Evolutionary conservation across 2,797 vertebrate species (phyloP), one percentile per base, ranked within the genome.

Genomic region (Lindbergichthys nudifrons): DNA sequence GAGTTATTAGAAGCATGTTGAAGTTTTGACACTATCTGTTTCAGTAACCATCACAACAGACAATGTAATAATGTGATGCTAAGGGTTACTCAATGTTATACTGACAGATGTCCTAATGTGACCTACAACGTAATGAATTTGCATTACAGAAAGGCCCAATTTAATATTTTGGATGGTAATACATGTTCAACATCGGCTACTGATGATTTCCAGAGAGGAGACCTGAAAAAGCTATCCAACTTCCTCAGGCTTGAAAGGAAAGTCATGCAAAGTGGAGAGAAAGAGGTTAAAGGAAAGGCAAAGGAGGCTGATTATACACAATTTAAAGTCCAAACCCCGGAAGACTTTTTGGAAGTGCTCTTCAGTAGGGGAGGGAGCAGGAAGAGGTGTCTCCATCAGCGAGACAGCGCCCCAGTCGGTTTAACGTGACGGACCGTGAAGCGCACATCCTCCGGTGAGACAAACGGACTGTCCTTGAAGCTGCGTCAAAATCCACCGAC

Each of bases 321-420:
- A 77, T 82, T 78, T 73, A 45, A 79, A 83, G 72, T 87, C 83
- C 64, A 67, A 79, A 60, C 85, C 85, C 83, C 77, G 43, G 41
- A 48, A 72, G 75, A 68, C 43, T 43, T 84, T 79, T 88, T 86
- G 42, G 75, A 76, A 67, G 26, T 70, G 68, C 69, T 77, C 60
- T 80, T 58, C 30, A 50, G 26, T 46, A 18, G 13, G 9, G 16
- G 57, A 41, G 57, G 83, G 51, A 64, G 50, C 47, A 70, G 39
- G 64, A 84, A 60, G 80, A 76, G 81, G 74, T 81, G 79, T 87
- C 78, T 90, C 82, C 74, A 91, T 90, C 82, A 87, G 87, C 60
- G 67, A 84, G 87, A 92, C 88, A 91, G 86, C 84, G 88, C 90
- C 90, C 75, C 90, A 82, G 85, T 80, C 85, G 75, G 88, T 88